These are phyloP conservation scores for Tetrao urogallus DNA, from an alignment of 2,113 vertebrate species.

Conservation along the genomic window DNA sequence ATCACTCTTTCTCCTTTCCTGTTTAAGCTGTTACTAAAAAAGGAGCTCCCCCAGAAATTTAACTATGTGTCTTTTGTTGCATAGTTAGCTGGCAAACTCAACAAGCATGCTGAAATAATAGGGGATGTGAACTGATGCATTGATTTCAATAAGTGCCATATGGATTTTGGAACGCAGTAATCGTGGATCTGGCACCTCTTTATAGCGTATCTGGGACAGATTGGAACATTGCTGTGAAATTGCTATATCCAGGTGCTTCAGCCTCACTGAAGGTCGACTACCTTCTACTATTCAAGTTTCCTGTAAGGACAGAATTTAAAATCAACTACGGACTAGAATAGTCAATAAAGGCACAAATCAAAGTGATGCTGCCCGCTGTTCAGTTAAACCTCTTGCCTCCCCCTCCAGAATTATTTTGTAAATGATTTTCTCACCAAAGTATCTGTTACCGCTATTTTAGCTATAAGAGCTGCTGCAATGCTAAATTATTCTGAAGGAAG, in stretches of 20 bases:
- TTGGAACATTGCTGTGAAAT: neutral
- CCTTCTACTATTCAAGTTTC: neutral
- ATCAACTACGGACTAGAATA: neutral
- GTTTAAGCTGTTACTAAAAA: neutral
- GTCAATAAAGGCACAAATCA: neutral
- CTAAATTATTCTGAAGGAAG: neutral
- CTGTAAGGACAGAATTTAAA: neutral
- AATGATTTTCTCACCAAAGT: neutral
- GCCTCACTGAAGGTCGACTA: neutral
- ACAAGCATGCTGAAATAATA: neutral
- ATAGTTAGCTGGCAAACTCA: neutral
- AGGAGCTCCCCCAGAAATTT: neutral
- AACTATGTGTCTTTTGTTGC: neutral
- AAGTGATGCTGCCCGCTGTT: neutral
- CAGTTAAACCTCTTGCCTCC: neutral
- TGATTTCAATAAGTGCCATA: slow-evolving; percentile 18
- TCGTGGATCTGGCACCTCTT: slow-evolving; percentile 21
- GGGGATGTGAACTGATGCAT: neutral
- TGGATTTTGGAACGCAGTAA: slow-evolving; percentile 9
- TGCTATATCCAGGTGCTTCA: slow-evolving; percentile 13
- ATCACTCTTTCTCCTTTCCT: neutral
- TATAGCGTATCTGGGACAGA: neutral
- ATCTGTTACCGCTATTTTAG: neutral
- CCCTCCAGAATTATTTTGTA: neutral
- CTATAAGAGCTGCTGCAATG: neutral